Base-by-base conservation (phyloP, 2,888 invertebrate genomes). In the Rhamphomyia laevipes region DNA sequence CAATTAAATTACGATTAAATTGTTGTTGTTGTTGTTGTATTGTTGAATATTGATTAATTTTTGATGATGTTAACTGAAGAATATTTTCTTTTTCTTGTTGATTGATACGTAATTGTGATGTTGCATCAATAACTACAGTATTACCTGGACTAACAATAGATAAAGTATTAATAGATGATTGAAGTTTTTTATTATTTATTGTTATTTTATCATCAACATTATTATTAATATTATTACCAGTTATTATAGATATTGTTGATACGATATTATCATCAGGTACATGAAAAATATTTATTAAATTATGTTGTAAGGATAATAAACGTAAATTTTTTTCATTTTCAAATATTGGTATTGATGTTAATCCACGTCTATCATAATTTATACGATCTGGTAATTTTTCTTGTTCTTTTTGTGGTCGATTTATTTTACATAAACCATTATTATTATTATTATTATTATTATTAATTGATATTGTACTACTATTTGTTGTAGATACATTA, bases 221-320 rank as follows among this genome's bases (percentile, higher is more conserved):
- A 5, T 35, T 35, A 35, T n/a, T 35, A n/a, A 13, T n/a, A 35
- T n/a, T 35, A 35, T 35, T 35, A n/a, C 13, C n/a, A 35, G 2
- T 9, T 33, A 33, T 5, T 21, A 15, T 3, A n/a, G 23, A 2
- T 11, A n/a, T 1, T 53, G 52, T 42, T 52, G 44, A n/a, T 48
- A 49, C 7, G 10, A n/a, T 40, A 4, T 41, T 46, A 18, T 63
- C 63, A 54, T 63, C 65, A 51, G 70, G 70, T 61, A 71, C 67
- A 59, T 70, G 68, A 48, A 71, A 69, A 10, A 66, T 64, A 58
- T 73, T 84, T 53, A 95, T 84, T 61, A 89, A 77, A 74, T 95
- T 95, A 71, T 94, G 93, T 66, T 95, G 94, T 52, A 94, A 76
- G 43, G 94, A 94, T 56, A 95, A 73, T 53, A 94, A 74, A 48